phyloP scores from a whole-genome alignment of 2,113 vertebrate genomes.

The Agapornis roseicollis region DNA sequence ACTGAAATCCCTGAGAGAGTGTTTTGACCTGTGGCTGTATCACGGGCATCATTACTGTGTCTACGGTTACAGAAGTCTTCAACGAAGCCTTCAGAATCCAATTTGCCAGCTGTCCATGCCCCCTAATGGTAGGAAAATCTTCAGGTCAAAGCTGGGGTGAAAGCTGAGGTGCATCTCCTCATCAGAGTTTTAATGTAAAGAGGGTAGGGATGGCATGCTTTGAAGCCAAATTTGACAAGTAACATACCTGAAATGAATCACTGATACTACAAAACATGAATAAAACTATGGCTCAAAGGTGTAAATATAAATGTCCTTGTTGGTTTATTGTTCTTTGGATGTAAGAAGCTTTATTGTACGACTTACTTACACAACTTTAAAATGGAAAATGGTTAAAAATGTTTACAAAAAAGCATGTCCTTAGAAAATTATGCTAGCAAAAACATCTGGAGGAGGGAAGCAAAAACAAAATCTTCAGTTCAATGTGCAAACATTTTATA shows the following conservation, averaged over 20 bases:
- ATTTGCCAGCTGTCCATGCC: accelerated
- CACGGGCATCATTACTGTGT: neutral
- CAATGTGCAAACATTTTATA: slow-evolving; percentile 99
- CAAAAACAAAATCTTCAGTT: slow-evolving; percentile 84
- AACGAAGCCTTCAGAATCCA: neutral
- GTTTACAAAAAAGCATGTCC: slow-evolving; percentile 87
- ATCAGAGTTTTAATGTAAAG: neutral
- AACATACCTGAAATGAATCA: neutral
- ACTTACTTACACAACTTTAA: slow-evolving; percentile 76
- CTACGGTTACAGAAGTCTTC: neutral
- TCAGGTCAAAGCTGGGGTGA: neutral
- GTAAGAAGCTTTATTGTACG: slow-evolving; percentile 76
- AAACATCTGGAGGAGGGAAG: slow-evolving; percentile 69
- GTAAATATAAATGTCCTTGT: slow-evolving; percentile 73
- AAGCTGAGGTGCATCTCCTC: neutral
- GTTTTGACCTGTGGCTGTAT: neutral
- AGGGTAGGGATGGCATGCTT: accelerated
- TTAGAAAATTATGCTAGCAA: slow-evolving; percentile 81
- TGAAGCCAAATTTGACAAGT: neutral
- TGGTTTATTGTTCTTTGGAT: slow-evolving; percentile 79
- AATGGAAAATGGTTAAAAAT: slow-evolving; percentile 87
- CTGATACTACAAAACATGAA: neutral
- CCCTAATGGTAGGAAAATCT: neutral
- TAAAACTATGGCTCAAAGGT: slow-evolving; percentile 1
- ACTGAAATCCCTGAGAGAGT: neutral